Base-by-base conservation (phyloP, 2,797 vertebrate genomes). In the Alosa sapidissima region DNA sequence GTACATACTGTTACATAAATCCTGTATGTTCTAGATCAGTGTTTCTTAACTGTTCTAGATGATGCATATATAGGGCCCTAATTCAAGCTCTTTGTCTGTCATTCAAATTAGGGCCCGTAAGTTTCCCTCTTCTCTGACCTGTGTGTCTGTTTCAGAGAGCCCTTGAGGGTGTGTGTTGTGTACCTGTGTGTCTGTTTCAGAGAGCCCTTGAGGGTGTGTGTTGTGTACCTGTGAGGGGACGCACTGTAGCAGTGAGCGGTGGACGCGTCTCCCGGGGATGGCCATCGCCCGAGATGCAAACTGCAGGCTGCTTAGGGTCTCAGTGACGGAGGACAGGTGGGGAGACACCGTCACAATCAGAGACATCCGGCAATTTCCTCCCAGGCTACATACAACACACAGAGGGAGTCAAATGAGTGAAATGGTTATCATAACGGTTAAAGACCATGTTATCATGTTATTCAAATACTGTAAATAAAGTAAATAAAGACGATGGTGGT, bases 271-370 rank as follows among this genome's bases (percentile, higher is more conserved):
- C 6, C 16, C 36, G 5, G 72, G 83, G 4, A 88, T 81, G 13
- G 88, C 87, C 88, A 91, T 90, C 49, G 92, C 91, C n/a, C 87
- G 88, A 19, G 89, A 87, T 13, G 92, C 92, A 87, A 92, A 91
- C 85, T 92, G 91, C n/a, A 92, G 87, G 83, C 87, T 90, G 84
- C 90, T 92, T 11, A 91, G 88, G 1, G 88, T 87, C 87, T 92
- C 92, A 1, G 88, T 88, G 58, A 89, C 58, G 6, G 88, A 89
- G 24, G 85, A 81, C 14, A 83, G 84, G 10, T 86, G 84, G 81
- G 89, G 75, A 19, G 91, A 88, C 45, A 91, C 81, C 0, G 88
- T 89, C 36, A 91, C 88, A 24, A 90, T 81, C 85, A 92, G 88
- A 84, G 89, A 91, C 0, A 88, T 92, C 78, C 87, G 85, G 82